phyloP scores from a whole-genome alignment of 2,113 vertebrate genomes.

The Cariama cristata region DNA sequence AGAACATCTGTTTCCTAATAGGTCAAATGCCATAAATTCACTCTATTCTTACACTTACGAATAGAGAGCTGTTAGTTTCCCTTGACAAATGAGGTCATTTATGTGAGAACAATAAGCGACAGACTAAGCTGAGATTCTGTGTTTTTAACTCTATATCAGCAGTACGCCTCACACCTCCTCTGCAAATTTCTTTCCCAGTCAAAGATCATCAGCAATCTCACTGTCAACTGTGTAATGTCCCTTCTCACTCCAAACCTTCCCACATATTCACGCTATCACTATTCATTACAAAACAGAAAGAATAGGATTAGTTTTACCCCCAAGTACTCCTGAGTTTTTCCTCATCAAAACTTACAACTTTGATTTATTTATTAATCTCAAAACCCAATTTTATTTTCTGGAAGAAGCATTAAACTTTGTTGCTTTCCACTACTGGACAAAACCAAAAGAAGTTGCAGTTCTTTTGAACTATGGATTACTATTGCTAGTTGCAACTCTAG shows the following conservation, averaged over 20 bases:
- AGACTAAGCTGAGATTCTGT: neutral
- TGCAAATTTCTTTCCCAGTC: neutral
- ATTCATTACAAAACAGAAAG: neutral
- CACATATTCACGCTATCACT: accelerated
- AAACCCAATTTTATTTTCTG: neutral
- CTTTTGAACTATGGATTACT: neutral
- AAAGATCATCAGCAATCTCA: neutral
- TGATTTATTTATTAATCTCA: neutral
- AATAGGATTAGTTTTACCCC: accelerated
- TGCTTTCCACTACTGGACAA: neutral
- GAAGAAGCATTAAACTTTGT: neutral
- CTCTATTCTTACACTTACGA: neutral
- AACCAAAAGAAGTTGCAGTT: neutral
- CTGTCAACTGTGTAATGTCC: neutral
- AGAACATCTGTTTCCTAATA: neutral
- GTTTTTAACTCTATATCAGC: neutral
- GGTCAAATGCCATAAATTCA: neutral
- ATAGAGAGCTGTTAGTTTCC: neutral
- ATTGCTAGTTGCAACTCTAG: neutral
- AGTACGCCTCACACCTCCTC: neutral
- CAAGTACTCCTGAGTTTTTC: neutral
- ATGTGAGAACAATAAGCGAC: neutral
- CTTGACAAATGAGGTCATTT: neutral
- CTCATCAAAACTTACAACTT: neutral
- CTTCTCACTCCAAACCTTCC: neutral